A percentile compares a stretch with the other conserved stretches of the same genome.
Evolutionary conservation across 2,888 invertebrate species (phyloP).

Genomic region (Macrosiphum euphorbiae): DNA sequence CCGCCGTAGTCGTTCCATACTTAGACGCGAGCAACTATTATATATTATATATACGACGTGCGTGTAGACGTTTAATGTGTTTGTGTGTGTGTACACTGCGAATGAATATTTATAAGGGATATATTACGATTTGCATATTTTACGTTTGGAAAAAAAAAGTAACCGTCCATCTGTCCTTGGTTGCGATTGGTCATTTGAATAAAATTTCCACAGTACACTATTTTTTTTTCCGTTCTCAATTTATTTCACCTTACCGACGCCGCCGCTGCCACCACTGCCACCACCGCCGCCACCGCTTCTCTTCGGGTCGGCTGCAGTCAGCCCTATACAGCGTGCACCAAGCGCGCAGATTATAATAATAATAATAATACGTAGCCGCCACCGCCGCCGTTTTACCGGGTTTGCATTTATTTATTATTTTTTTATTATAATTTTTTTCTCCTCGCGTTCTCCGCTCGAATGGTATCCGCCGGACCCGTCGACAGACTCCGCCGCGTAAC

Average conservation of each 20-base stretch:
- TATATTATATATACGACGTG: neutral
- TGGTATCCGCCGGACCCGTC: slow-evolving; percentile 29
- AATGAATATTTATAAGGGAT: slow-evolving; percentile 65
- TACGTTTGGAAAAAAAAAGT: slow-evolving; percentile 40
- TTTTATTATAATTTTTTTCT: slow-evolving; percentile 28
- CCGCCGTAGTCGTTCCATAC: slow-evolving; percentile 42
- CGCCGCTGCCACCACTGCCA: neutral
- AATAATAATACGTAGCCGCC: neutral
- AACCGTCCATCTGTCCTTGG: slow-evolving; percentile 63
- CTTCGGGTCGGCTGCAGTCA: slow-evolving; percentile 4
- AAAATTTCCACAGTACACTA: slow-evolving; percentile 59
- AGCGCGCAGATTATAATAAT: slow-evolving; percentile 32
- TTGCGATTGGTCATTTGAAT: slow-evolving; percentile 64
- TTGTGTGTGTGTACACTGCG: neutral
- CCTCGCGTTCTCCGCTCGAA: neutral
- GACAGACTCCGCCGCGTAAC: slow-evolving; percentile 62
- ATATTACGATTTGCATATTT: slow-evolving; percentile 60
- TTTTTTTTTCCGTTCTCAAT: slow-evolving; percentile 46
- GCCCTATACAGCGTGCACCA: slow-evolving; percentile 5
- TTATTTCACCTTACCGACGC: slow-evolving; percentile 56
- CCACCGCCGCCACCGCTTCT: neutral
- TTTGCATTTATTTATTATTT: slow-evolving; percentile 29
- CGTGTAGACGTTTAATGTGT: neutral
- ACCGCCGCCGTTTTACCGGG: neutral
- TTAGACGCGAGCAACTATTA: neutral